phyloP scores from a whole-genome alignment of 2,113 vertebrate genomes.

The Vanacampus margaritifer region DNA sequence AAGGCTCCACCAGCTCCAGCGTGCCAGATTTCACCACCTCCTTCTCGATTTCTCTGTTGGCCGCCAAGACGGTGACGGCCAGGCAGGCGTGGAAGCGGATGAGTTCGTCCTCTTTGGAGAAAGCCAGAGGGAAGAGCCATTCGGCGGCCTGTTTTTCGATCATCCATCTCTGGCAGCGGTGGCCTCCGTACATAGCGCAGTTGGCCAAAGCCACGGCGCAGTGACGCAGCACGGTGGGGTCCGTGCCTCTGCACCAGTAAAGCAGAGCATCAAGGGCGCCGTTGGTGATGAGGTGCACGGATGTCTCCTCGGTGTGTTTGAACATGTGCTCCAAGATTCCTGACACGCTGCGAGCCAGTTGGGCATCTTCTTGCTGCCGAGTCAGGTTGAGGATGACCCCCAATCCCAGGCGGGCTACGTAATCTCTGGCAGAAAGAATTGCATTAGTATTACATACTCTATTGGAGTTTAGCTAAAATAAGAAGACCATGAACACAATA shows the following conservation, averaged over 20 bases:
- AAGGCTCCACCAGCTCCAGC: constrained; percentile 92
- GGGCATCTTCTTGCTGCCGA: constrained; percentile 82
- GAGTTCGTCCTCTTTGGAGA: constrained; percentile 89
- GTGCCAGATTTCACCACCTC: constrained; percentile 95
- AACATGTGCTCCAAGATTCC: constrained; percentile 99
- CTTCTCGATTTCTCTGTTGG: constrained; percentile 91
- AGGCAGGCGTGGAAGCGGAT: constrained; percentile 91
- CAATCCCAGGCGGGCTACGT: constrained; percentile 86
- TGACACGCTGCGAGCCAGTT: constrained; percentile 81
- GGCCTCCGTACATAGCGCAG: constrained; percentile 93
- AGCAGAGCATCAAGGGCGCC: constrained; percentile 89
- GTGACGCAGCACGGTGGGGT: constrained; percentile 84
- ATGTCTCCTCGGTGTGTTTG: constrained; percentile 96
- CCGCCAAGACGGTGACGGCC: constrained; percentile 86
- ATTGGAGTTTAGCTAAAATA: not conserved
- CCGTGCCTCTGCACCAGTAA: constrained; percentile 92
- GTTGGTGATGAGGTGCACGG: constrained; percentile 81
- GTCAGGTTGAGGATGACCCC: constrained; percentile 89
- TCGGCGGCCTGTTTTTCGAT: constrained; percentile 89
- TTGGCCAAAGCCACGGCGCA: constrained; percentile 92
- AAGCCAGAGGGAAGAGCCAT: constrained; percentile 95
- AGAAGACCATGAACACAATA: not conserved
- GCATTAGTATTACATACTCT: not conserved
- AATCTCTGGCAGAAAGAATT: constrained; percentile 74
- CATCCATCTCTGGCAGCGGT: constrained; percentile 89